A percentile compares a stretch with the other conserved stretches of the same genome.
Evolutionary conservation across 2,797 vertebrate genomes (phyloP).

Genomic region (Enteromius mattozi): DNA sequence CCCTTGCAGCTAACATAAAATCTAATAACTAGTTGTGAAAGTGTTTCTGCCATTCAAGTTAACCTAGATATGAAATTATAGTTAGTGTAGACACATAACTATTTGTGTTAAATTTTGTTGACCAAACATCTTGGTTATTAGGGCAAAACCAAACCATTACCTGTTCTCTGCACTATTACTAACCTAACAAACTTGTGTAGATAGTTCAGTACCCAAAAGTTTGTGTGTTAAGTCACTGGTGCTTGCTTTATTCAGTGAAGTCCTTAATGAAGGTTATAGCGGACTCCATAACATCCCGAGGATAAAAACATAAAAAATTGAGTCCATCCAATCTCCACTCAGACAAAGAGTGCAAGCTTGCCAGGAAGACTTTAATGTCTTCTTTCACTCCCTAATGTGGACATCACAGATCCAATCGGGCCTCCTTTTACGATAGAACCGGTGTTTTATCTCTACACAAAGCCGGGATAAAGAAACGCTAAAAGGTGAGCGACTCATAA

Average conservation of each 20-base stretch:
- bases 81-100: background rate
- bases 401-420: constrained; percentile 55
- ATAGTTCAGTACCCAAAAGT: background rate
- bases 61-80: background rate
- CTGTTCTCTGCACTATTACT: background rate
- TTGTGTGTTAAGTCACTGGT: background rate
- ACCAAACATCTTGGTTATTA: background rate
- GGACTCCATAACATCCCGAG: constrained; percentile 21
- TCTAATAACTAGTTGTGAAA: background rate
- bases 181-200: constrained; percentile 2
- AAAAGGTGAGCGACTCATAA: constrained; percentile 61
- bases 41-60: background rate
- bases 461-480: constrained; percentile 56
- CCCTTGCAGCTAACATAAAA: background rate
- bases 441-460: constrained; percentile 59
- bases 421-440: constrained; percentile 15
- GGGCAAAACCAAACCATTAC: background rate
- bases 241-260: constrained; percentile 4
- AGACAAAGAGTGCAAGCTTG: constrained; percentile 25
- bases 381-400: constrained; percentile 43
- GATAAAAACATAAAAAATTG: background rate
- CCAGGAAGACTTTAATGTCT: constrained; percentile 44
- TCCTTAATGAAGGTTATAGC: constrained; percentile 6
- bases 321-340: constrained; percentile 18
- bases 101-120: background rate